phyloP scores from a whole-genome alignment of 2,113 vertebrate genomes.

The Centropus unirufus region DNA sequence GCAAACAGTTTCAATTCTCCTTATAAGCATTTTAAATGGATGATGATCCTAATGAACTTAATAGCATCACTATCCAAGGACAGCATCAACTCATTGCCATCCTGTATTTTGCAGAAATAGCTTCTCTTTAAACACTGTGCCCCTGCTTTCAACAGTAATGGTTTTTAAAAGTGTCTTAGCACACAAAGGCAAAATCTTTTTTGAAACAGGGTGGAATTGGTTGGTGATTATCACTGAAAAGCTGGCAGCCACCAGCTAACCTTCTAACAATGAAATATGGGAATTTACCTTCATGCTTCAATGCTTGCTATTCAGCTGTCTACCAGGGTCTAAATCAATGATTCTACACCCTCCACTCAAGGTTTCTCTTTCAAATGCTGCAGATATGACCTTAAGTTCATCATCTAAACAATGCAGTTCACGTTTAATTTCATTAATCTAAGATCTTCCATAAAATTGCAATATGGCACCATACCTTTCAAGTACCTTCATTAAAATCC shows the following conservation, averaged over 20 bases:
- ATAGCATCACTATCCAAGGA: slow-evolving; percentile 70
- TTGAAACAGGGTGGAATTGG: slow-evolving; percentile 86
- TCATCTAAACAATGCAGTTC: slow-evolving; percentile 72
- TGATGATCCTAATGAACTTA: slow-evolving; percentile 69
- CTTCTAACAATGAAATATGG: slow-evolving; percentile 96
- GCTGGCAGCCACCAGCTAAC: slow-evolving; percentile 84
- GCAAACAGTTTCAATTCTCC: not conserved
- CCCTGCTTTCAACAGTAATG: slow-evolving; percentile 62
- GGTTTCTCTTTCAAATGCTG: slow-evolving; percentile 89
- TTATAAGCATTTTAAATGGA: slow-evolving; percentile 54
- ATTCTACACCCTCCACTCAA: slow-evolving; percentile 87
- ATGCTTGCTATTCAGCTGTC: slow-evolving; percentile 84
- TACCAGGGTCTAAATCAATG: slow-evolving; percentile 94
- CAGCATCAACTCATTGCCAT: slow-evolving; percentile 29
- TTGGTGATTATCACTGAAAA: slow-evolving; percentile 84
- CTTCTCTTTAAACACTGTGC: slow-evolving; percentile 36
- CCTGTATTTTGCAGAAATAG: slow-evolving; percentile 37
- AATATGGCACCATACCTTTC: slow-evolving; percentile 71
- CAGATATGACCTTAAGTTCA: slow-evolving; percentile 73
- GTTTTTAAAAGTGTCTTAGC: slow-evolving; percentile 63
- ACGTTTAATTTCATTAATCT: slow-evolving; percentile 77
- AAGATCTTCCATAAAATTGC: slow-evolving; percentile 74
- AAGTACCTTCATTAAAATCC: slow-evolving; percentile 66
- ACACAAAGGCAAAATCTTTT: slow-evolving; percentile 60
- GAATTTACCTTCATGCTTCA: slow-evolving; percentile 97